Percentiles rank a stretch among this genome's conserved stretches.
Conservation (phyloP, 2,888 invertebrate species). For the Drosophila nr. perissopoda region DNA sequence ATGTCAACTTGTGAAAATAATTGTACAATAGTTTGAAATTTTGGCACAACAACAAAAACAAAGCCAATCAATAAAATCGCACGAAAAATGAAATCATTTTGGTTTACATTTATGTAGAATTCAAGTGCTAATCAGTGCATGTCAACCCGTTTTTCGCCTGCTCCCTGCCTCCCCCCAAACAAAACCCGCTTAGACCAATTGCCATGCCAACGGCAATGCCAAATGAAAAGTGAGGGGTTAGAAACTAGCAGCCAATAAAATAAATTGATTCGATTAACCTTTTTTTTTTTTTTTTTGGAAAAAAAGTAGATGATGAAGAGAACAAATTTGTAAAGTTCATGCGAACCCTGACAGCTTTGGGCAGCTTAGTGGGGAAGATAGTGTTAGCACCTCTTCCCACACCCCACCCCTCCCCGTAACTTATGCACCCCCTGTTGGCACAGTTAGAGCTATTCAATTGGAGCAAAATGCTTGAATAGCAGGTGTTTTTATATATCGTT, state of each 20-base stretch:
- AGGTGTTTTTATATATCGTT: constrained; percentile 78
- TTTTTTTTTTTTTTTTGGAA: constrained; percentile 36
- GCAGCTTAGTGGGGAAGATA: constrained; percentile 35
- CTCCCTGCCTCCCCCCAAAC: rapidly evolving
- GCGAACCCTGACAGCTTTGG: constrained; percentile 49
- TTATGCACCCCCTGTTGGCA: neutral
- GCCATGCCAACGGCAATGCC: constrained; percentile 45
- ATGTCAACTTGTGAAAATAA: constrained; percentile 7
- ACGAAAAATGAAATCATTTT: constrained; percentile 13
- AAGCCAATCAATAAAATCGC: constrained; percentile 23
- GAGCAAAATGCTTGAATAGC: constrained; percentile 61
- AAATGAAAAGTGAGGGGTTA: constrained; percentile 32
- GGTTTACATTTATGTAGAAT: constrained; percentile 42
- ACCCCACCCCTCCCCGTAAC: neutral
- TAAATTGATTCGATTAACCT: constrained; percentile 76
- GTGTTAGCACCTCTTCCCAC: neutral
- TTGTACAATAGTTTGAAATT: neutral
- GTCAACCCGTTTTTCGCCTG: neutral
- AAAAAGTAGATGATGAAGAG: neutral
- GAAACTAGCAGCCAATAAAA: constrained; percentile 29
- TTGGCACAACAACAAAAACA: neutral
- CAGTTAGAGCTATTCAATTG: constrained; percentile 44
- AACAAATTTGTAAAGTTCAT: constrained; percentile 48
- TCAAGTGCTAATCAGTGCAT: constrained; percentile 31
- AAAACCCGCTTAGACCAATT: constrained; percentile 44